Evolutionary conservation across 2,888 invertebrate species (phyloP).

Genomic region (Chorisops tibialis): DNA sequence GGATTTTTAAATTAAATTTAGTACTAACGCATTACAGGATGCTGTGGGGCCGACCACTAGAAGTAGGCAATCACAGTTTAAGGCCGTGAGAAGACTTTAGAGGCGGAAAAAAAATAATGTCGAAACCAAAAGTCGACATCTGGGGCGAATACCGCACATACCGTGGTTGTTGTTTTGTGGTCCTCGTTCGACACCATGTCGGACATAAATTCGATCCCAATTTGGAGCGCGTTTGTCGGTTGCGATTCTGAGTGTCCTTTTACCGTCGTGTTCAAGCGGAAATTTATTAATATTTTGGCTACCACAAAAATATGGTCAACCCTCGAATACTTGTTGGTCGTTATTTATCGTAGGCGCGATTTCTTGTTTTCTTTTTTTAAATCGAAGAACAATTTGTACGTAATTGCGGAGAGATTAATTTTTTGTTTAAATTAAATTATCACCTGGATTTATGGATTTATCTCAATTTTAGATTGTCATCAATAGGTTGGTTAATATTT

Average conservation of each 20-base stretch:
- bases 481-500: too few species aligned
- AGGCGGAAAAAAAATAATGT: conserved; percentile 27
- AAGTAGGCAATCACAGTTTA: too few species aligned
- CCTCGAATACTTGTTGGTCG: conserved; percentile 14
- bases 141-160: conserved; percentile 29
- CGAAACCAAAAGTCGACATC: conserved; percentile 13
- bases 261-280: conserved; percentile 2
- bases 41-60: too few species aligned
- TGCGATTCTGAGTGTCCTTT: conserved; percentile 10
- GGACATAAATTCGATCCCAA: conserved; percentile 38
- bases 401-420: too few species aligned
- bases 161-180: conserved; percentile 37
- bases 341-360: neutral
- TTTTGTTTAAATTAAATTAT: too few species aligned
- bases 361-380: too few species aligned
- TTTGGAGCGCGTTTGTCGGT: conserved; percentile 18
- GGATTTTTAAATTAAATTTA: too few species aligned
- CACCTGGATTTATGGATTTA: too few species aligned
- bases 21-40: too few species aligned
- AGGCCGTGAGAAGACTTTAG: neutral
- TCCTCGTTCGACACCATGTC: conserved; percentile 37
- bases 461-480: too few species aligned
- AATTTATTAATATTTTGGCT: conserved; percentile 21
- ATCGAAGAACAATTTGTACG: too few species aligned
- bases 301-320: conserved; percentile 10